phyloP scores from a whole-genome alignment of 2,888 invertebrate species.

The Podotricha telesiphe region DNA sequence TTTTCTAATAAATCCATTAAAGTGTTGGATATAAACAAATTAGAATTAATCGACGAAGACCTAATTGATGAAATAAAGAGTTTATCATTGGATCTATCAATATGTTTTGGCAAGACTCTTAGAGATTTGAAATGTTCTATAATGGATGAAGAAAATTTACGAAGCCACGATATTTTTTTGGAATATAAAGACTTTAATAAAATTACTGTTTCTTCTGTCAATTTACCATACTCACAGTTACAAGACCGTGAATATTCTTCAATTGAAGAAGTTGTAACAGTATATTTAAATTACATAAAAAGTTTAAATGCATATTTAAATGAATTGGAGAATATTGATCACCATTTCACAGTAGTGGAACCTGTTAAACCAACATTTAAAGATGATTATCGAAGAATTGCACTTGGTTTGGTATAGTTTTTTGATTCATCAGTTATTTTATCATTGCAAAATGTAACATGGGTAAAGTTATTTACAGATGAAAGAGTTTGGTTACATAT shows the following conservation, averaged over 20 bases:
- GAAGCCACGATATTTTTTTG: constrained; percentile 63
- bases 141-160: constrained; percentile 52
- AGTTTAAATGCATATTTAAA: constrained; percentile 61
- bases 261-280: constrained; percentile 56
- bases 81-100: constrained; percentile 44
- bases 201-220: constrained; percentile 53
- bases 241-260: constrained; percentile 59
- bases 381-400: constrained; percentile 70
- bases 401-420: constrained; percentile 57
- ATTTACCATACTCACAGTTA: constrained; percentile 59
- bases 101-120: constrained; percentile 69
- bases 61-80: constrained; percentile 61
- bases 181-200: constrained; percentile 57
- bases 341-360: constrained; percentile 65
- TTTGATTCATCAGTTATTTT: constrained; percentile 2
- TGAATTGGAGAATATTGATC: constrained; percentile 67
- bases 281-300: constrained; percentile 54
- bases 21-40: constrained; percentile 41
- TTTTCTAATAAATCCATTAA: constrained; percentile 38
- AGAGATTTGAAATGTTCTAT: constrained; percentile 63
- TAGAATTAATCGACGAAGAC: constrained; percentile 57
- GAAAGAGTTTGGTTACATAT: constrained; percentile 72
- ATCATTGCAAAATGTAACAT: background rate
- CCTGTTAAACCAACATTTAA: constrained; percentile 65
- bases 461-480: constrained; percentile 53